Evolutionary conservation across 2,888 invertebrate genomes (phyloP).

Genomic region (Tricholauxania praeusta): DNA sequence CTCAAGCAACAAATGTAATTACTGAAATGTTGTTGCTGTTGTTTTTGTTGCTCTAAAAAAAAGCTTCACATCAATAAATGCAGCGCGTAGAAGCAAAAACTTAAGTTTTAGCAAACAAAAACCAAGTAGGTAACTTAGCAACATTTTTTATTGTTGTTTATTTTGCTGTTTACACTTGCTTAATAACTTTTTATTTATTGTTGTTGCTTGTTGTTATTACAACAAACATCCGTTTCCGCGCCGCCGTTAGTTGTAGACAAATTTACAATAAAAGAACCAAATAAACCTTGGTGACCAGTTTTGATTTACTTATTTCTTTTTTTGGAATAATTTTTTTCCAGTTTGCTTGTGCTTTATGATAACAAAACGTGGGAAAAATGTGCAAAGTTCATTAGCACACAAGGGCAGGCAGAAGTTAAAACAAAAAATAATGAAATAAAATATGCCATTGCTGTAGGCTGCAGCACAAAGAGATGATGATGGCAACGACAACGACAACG

Average conservation of each 20-base stretch:
- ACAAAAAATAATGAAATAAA: conserved; percentile 30
- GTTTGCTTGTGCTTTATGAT: not conserved
- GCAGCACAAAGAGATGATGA: not conserved
- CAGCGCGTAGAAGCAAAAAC: not conserved
- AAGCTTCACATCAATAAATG: not conserved
- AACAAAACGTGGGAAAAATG: conserved; percentile 55
- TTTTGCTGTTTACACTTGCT: not conserved
- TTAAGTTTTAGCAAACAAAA: too few species aligned
- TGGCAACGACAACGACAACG: too few species aligned
- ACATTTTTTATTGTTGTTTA: not conserved
- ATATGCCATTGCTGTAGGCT: not conserved
- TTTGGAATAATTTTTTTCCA: too few species aligned
- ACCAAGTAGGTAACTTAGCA: not conserved
- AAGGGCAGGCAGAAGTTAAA: conserved; percentile 34
- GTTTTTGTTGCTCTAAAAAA: not conserved
- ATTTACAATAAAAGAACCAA: not conserved
- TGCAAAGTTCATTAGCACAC: conserved; percentile 36
- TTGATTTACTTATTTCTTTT: too few species aligned
- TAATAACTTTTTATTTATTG: not conserved
- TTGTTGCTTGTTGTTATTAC: not conserved
- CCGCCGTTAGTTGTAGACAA: too few species aligned
- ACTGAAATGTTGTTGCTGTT: not conserved
- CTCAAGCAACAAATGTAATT: too few species aligned
- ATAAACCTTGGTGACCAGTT: too few species aligned
- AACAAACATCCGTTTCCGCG: too few species aligned